Base-by-base conservation (phyloP, 2,888 invertebrate species). In the Archips xylosteana region DNA sequence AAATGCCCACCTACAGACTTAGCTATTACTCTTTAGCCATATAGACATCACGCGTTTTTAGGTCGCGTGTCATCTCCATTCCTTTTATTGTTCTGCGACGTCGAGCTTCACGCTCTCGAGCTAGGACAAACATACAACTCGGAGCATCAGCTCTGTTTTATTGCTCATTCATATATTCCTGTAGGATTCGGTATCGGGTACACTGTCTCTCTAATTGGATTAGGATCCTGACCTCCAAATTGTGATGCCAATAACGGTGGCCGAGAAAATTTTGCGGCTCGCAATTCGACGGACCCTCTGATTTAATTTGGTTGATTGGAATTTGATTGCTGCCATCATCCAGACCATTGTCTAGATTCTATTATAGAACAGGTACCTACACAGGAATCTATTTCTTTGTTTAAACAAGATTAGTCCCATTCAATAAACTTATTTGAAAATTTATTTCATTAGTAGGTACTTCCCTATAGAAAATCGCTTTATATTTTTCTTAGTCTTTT, bases 241-340 rank as follows among this genome's bases (percentile, higher is more conserved):
- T 73, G 68, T 69, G 59, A 73, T 63, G 64, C 73, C 68, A 59
- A 64, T 69, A 69, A 62, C 57, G 59, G 68, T 59, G 39, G 57
- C 62, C 47, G 66, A 68, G 68, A 69, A 68, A 63, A 59, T 69
- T 34, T 47, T 64, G 59, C 63, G 45, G 15, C 32, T 68, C 47
- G 36, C 63, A 69, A 69, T 64, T 42, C 63, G 59, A 42, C 9
- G 61, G 61, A 54, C 34, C 47, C 36, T 12, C 60, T 71, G 68
- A 69, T 73, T 73, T 68, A 23, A 73, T 73, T 64, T 69, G 12
- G 59, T 34, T 73, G 63, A 64, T 59, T 69, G 49, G 68, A 68
- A 36, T 39, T 63, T 63, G 45, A 63, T 63, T 62, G 68, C 36
- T 63, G 54, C 9, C 51, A 47, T 45, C 34, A 54, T 34, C 45